Conservation (phyloP, 1,140 invertebrate species). For the Orius insidiosus region DNA sequence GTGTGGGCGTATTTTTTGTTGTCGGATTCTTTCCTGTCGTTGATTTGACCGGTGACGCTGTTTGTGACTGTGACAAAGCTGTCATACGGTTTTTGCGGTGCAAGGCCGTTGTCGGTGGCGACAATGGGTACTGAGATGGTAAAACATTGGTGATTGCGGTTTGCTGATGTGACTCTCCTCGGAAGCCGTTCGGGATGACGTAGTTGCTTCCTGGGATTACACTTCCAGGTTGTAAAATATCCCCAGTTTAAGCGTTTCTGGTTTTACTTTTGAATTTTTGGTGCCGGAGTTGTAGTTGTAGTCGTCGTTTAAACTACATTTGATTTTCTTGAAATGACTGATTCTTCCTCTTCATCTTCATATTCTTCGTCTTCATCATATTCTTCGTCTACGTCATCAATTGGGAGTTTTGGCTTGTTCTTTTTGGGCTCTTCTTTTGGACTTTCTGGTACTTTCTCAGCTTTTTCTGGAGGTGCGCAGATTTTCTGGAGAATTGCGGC, state of each 20-base stretch:
- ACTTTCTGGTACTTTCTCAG: background rate
- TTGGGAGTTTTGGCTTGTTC: conserved; percentile 1
- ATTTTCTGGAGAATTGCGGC: background rate
- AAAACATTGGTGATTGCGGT: background rate
- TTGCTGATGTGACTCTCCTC: conserved; percentile 40
- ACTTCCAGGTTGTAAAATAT: conserved; percentile 40
- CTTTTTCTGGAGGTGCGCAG: no score
- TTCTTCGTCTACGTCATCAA: conserved; percentile 25
- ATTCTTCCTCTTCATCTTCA: conserved; percentile 36
- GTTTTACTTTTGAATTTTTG: conserved; percentile 22
- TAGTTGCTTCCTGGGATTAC: conserved; percentile 39
- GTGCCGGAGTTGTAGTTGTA: conserved; percentile 9
- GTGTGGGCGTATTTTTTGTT: conserved; percentile 48
- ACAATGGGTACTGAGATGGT: conserved; percentile 6
- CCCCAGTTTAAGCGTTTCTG: conserved; percentile 24
- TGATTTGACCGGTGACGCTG: conserved; percentile 50
- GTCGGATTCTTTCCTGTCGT: conserved; percentile 27
- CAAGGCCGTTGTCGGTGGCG: conserved; percentile 2
- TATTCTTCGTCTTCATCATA: conserved; percentile 30
- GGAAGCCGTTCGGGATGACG: conserved; percentile 44
- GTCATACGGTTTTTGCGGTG: conserved; percentile 20
- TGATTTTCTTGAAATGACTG: conserved; percentile 15
- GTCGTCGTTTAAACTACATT: conserved; percentile 3
- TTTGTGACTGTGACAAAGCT: conserved; percentile 56
- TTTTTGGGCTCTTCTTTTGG: background rate